A percentile compares a stretch with the other conserved stretches of the same genome.
Evolutionary conservation across 2,888 invertebrate species (phyloP).

Genomic region (Nomada hirtipes): DNA sequence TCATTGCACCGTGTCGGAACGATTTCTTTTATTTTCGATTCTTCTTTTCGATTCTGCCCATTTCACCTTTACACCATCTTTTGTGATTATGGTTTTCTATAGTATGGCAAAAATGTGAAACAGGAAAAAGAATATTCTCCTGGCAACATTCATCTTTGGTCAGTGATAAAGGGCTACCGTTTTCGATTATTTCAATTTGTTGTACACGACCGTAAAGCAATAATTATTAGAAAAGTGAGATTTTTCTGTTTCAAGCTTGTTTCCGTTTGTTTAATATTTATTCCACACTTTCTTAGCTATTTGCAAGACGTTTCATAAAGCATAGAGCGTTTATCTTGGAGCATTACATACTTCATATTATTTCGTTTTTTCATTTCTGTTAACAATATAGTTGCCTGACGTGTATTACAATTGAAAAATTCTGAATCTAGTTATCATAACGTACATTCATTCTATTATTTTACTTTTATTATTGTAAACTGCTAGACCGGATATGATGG

Average conservation of each 20-base stretch:
- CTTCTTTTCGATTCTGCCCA: neutral
- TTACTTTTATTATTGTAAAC: slow-evolving; percentile 62
- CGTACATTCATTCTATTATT: slow-evolving; percentile 60
- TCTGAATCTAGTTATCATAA: slow-evolving; percentile 32
- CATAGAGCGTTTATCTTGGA: slow-evolving; percentile 9
- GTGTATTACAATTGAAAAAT: slow-evolving; percentile 35
- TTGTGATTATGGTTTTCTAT: slow-evolving; percentile 16
- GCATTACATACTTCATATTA: neutral
- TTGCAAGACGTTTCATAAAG: slow-evolving; percentile 8
- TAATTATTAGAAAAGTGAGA: neutral
- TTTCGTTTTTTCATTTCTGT: neutral
- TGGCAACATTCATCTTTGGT: slow-evolving; percentile 52
- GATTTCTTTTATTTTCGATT: neutral
- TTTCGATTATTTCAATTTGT: neutral
- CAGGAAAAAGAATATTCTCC: slow-evolving; percentile 2
- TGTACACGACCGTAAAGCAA: neutral
- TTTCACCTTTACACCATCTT: neutral
- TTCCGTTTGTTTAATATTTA: slow-evolving; percentile 7
- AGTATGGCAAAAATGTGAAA: neutral
- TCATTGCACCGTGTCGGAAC: neutral
- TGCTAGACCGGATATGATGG: slow-evolving; percentile 62
- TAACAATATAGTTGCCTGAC: slow-evolving; percentile 34
- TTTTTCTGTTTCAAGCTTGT: slow-evolving; percentile 27
- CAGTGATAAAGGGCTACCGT: slow-evolving; percentile 47
- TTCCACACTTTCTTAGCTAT: slow-evolving; percentile 5